Percentiles rank a stretch among this genome's conserved stretches.
Conservation (phyloP, 2,888 invertebrate species). For the Priocnemis perturbator region DNA sequence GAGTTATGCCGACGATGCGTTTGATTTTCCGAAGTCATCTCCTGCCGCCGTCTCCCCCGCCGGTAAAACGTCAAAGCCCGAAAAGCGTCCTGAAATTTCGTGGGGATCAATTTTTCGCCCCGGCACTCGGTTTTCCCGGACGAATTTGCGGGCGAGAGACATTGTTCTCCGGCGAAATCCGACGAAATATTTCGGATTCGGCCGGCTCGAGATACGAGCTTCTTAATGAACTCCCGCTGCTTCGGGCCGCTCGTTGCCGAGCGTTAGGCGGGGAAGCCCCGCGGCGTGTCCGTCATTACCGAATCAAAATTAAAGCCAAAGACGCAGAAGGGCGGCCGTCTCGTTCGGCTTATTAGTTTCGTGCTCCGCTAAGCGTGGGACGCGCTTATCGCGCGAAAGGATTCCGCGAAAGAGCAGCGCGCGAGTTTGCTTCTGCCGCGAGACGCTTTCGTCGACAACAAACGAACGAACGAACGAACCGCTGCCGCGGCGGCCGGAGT, state of each 20-base stretch:
- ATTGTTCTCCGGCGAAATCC: no score
- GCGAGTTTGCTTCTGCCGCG: slow-evolving; percentile 15
- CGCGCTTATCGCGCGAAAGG: not conserved
- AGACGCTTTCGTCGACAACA: slow-evolving; percentile 17
- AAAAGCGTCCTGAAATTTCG: slow-evolving; percentile 16
- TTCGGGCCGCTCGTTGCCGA: slow-evolving; percentile 50
- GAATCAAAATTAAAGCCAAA: slow-evolving; percentile 65
- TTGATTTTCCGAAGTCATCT: slow-evolving; percentile 60
- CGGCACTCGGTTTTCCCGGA: not conserved
- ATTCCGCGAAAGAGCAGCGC: slow-evolving; percentile 20
- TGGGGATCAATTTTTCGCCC: not conserved
- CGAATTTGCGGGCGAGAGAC: no score
- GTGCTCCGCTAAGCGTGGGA: slow-evolving; percentile 47
- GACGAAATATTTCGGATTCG: no score
- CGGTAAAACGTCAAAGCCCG: slow-evolving; percentile 37
- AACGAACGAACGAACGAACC: slow-evolving; percentile 39
- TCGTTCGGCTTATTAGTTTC: slow-evolving; percentile 56
- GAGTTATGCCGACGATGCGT: slow-evolving; percentile 71
- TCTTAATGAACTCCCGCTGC: slow-evolving; percentile 65
- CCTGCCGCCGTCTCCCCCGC: slow-evolving; percentile 25
- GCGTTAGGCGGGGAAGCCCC: slow-evolving; percentile 52
- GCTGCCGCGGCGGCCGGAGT: slow-evolving; percentile 11
- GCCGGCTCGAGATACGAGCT: slow-evolving; percentile 11
- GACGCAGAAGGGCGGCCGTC: slow-evolving; percentile 40
- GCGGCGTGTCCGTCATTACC: slow-evolving; percentile 61